Base-by-base conservation (phyloP, 2,113 vertebrate genomes). In the Muscicapa adusta region DNA sequence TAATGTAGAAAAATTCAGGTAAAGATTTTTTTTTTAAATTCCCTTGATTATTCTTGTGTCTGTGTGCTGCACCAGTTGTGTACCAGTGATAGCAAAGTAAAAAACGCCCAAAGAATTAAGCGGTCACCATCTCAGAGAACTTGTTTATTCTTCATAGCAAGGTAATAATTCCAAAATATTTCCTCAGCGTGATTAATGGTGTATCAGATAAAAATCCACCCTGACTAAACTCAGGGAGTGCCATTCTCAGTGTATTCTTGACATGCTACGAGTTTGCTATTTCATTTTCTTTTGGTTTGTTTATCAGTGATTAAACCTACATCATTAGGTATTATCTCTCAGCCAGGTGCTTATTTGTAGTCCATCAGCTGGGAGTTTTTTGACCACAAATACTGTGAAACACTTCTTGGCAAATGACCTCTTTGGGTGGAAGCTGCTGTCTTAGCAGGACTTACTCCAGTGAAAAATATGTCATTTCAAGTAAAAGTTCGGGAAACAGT, bases 81-180 rank as follows among this genome's bases (percentile, higher is more conserved):
- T 63, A n/a, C 48, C 6, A 29, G 19, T 0, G 0, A 50, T 4
- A 82, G 40, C 10, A 34, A 60, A 63, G 48, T 22, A 28, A 53
- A 63, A 82, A 77, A 51, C 0, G 0, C 19, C 8, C 28, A 23
- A 31, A 33, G 31, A 61, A 22, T 33, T 20, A 61, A 68, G 15
- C 1, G 2, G 22, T 45, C 54, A 26, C 33, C 50, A 34, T 56
- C 60, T 68, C 71, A 50, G 58, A 75, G 91, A 85, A 36, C 28
- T 65, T 78, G 43, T 74, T 92, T 67, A 14, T 82, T 40, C 34
- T 91, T 84, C 42, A 25, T 24, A 82, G 54, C 63, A 72, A 18
- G 14, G 18, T 66, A 51, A 6, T 72, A 57, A 24, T 50, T 76
- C n/a, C 50, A 82, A 1, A 82, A 66, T 31, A 36, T 50, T 72